Evolutionary conservation across 2,797 vertebrate genomes (phyloP).

Genomic region (Centropyge bicolor): DNA sequence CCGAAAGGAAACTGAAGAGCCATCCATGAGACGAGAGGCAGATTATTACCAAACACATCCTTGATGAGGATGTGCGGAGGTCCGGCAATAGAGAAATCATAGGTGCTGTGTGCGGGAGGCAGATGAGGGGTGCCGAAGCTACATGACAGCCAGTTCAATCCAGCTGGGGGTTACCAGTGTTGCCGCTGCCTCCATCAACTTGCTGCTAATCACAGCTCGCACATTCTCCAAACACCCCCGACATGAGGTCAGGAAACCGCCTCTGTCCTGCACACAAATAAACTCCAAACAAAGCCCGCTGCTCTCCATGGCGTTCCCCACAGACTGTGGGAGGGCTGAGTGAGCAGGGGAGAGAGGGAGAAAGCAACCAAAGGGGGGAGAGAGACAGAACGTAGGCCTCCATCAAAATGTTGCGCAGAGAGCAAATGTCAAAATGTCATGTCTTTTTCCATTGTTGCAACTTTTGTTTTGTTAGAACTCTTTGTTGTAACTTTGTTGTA

Average conservation of each 20-base stretch:
- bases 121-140: not conserved
- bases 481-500: not conserved
- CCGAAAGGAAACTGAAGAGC: not conserved
- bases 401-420: conserved; percentile 10
- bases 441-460: not conserved
- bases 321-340: conserved; percentile 60
- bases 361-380: not conserved
- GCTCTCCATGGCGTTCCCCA: conserved; percentile 62
- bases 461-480: not conserved
- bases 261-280: conserved; percentile 78
- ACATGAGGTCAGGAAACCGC: conserved; percentile 77
- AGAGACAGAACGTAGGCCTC: conserved; percentile 17
- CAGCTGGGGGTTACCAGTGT: conserved; percentile 30
- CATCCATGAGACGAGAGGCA: conserved; percentile 6
- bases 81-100: conserved; percentile 1
- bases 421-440: not conserved
- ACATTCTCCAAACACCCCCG: conserved; percentile 70
- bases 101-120: not conserved
- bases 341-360: conserved; percentile 15
- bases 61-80: conserved; percentile 7
- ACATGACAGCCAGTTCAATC: conserved; percentile 28
- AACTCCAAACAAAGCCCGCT: conserved; percentile 75
- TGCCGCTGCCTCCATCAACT: conserved; percentile 36
- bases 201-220: conserved; percentile 62
- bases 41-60: conserved; percentile 8